phyloP scores from a whole-genome alignment of 2,113 vertebrate genomes.

The Oceanites oceanicus region DNA sequence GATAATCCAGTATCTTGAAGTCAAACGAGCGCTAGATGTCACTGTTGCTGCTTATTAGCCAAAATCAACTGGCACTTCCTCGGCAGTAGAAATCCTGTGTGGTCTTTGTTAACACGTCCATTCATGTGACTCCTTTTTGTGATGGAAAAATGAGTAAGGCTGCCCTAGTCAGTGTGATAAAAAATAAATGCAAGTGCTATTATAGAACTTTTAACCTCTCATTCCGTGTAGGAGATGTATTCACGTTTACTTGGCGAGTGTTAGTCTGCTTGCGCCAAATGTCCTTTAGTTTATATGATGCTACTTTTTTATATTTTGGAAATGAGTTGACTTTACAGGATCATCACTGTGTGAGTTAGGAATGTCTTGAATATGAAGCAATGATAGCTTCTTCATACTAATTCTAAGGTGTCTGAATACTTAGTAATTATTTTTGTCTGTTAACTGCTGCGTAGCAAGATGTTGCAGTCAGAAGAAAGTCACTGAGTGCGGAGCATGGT shows the following conservation, averaged over 20 bases:
- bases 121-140: neutral
- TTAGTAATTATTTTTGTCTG: neutral
- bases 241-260: neutral
- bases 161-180: neutral
- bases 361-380: neutral
- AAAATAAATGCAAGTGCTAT: neutral
- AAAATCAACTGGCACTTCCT: neutral
- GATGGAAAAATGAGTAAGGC: neutral
- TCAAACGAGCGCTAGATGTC: constrained; percentile 29
- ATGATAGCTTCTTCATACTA: neutral
- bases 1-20: neutral
- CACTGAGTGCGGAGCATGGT: neutral
- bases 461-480: neutral
- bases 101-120: neutral
- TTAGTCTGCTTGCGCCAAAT: neutral
- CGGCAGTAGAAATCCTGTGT: neutral
- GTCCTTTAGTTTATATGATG: neutral
- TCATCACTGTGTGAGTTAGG: neutral
- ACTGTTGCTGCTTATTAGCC: neutral
- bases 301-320: neutral
- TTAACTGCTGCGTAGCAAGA: neutral
- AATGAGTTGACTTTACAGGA: neutral
- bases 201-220: neutral
- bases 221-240: neutral
- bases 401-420: neutral